Conservation (phyloP, 2,888 invertebrate genomes). For the Erebia aethiops region DNA sequence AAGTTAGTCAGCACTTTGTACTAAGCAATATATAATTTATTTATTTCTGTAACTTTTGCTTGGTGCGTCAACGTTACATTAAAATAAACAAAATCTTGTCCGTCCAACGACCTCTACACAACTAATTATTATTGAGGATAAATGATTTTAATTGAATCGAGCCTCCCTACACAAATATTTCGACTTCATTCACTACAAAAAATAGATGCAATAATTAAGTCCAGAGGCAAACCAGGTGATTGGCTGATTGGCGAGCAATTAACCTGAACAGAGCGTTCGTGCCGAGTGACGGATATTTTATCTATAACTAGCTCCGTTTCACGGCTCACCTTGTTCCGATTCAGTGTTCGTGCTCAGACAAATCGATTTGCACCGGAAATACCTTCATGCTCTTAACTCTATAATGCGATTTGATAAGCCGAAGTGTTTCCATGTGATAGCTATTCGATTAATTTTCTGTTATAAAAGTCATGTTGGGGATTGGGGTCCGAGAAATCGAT, state of each 20-base stretch:
- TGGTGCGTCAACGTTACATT: too few species aligned
- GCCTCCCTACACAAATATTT: too few species aligned
- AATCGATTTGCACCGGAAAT: neutral
- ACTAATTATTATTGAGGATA: too few species aligned
- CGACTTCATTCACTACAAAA: neutral
- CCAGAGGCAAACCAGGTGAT: neutral
- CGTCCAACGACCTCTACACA: too few species aligned
- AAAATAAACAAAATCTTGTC: too few species aligned
- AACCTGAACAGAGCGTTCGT: neutral
- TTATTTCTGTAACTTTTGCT: too few species aligned
- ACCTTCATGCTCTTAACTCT: neutral
- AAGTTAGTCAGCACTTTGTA: neutral
- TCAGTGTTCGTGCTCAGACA: neutral
- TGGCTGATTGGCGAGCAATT: neutral
- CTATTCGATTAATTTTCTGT: neutral
- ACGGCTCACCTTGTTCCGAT: constrained; percentile 4
- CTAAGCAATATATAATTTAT: neutral
- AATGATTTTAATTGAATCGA: neutral
- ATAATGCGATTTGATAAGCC: neutral
- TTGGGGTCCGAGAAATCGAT: too few species aligned
- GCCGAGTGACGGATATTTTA: neutral
- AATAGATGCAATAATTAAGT: neutral
- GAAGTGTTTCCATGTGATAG: neutral
- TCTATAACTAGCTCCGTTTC: neutral
- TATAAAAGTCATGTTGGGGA: too few species aligned